Evolutionary conservation across 2,797 vertebrate genomes (phyloP), one percentile per base, ranked within the genome.

Genomic region (Dipus sagitta): DNA sequence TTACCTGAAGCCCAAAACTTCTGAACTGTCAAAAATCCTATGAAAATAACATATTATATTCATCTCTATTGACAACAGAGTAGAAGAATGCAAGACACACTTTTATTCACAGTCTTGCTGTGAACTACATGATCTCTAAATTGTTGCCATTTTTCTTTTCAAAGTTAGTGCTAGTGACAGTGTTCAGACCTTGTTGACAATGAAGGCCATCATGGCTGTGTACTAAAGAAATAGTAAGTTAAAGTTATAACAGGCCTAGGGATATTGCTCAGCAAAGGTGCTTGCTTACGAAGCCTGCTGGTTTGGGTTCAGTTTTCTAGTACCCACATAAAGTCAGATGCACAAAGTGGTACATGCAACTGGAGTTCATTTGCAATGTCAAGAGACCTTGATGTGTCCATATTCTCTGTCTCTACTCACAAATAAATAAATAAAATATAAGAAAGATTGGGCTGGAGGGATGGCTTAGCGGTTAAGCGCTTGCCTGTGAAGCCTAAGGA

Each of bases 11-110:
- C 42, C 76, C 72, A 89, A 81, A 23, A 70, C n/a, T 26, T 84
- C 30, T 14, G 24, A 88, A 83, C 72, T 90, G 58, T 82, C 32
- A 84, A 60, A 93, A 72, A 85, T 90, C 18, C 5, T 38, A 72
- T 79, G 28, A 70, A 95, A 93, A 94, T 68, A 82, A 60, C n/a
- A 93, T 65, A 77, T 65, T 18, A 72, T 75, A n/a, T 86, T 95
- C 79, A 54, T 81, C 21, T 42, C 64, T 77, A 26, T 70, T 30
- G 21, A 75, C 6, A 79, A 88, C 13, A 75, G 76, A 94, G 67
- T 47, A 62, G 76, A 96, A 65, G 2, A 65, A 67, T 58, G 82
- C 2, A 77, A 74, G 24, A 15, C 34, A 91, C 79, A 21, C 3
- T 86, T 21, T 84, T 58, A 88, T 68, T 92, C 77, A 62, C 5